Percentiles rank a stretch among this genome's conserved stretches.
Evolutionary conservation across 2,888 invertebrate species (phyloP).

Genomic region (Eupithecia subfuscata): DNA sequence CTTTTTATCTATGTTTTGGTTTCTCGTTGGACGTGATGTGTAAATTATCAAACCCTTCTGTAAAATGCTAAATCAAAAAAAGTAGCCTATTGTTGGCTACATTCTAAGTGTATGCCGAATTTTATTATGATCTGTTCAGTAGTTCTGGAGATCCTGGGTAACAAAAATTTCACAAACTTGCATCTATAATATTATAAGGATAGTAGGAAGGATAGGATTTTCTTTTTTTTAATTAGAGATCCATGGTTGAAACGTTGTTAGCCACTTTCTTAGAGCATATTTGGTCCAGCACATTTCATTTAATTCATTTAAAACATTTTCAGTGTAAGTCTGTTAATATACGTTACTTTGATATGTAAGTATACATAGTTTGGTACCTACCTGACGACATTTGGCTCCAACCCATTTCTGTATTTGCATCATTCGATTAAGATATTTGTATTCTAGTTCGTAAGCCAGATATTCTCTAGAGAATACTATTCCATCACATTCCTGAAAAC

Average conservation of each 20-base stretch:
- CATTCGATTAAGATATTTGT: slow-evolving; percentile 45
- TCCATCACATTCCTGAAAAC: slow-evolving; percentile 64
- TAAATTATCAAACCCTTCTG: no score
- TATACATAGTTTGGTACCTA: slow-evolving; percentile 33
- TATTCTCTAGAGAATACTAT: slow-evolving; percentile 66
- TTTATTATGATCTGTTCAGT: no score
- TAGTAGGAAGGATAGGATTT: no score
- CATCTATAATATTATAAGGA: no score
- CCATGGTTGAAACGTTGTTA: neutral
- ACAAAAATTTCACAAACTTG: no score
- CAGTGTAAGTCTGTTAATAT: neutral
- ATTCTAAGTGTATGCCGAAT: no score
- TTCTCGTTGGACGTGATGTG: no score
- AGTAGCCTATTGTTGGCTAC: no score
- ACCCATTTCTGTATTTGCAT: slow-evolving; percentile 65
- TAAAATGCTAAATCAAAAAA: no score
- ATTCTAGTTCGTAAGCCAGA: slow-evolving; percentile 63
- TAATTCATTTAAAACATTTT: neutral
- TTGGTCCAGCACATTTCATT: neutral
- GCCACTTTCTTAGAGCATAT: neutral
- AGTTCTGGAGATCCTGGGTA: no score
- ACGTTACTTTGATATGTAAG: neutral
- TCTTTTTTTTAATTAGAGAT: no score
- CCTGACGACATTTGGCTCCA: slow-evolving; percentile 68
- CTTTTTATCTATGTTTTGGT: no score